phyloP scores from a whole-genome alignment of 37 sponge, comb jelly and placozoan species.

The Beroe ovata region DNA sequence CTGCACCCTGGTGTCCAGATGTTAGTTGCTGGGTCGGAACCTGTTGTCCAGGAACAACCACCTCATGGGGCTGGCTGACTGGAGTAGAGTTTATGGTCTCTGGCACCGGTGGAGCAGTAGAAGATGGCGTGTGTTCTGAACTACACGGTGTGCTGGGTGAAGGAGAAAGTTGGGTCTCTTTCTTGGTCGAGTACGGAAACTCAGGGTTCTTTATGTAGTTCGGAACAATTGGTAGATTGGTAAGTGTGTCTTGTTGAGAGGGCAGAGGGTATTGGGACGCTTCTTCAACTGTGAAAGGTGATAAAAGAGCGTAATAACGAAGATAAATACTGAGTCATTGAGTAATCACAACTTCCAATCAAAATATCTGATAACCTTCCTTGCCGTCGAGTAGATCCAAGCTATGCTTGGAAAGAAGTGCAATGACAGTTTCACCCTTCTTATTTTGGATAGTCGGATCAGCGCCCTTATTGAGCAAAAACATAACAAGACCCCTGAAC shows the following conservation, averaged over 20 bases:
- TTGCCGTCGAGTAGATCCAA: constrained; percentile 44
- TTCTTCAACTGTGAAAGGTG: constrained; percentile 36
- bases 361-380: too few relatives aligned
- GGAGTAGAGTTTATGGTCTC: too few relatives aligned
- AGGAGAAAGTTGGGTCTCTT: constrained; percentile 22
- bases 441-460: constrained; percentile 17
- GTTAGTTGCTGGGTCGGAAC: too few relatives aligned
- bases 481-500: constrained; percentile 53
- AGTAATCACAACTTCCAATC: too few relatives aligned
- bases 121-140: too few relatives aligned
- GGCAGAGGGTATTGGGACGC: constrained; percentile 46
- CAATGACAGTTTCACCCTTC: constrained; percentile 35
- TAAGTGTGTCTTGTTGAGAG: constrained; percentile 7
- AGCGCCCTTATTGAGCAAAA: constrained; percentile 10
- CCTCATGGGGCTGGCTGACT: too few relatives aligned
- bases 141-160: too few relatives aligned
- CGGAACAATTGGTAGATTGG: constrained; percentile 18
- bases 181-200: constrained; percentile 54
- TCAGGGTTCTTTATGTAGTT: constrained; percentile 61
- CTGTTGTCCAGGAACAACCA: too few relatives aligned
- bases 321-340: too few relatives aligned
- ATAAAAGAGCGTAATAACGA: too few relatives aligned
- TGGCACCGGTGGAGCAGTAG: too few relatives aligned
- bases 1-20: too few relatives aligned
- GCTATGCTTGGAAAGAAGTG: constrained; percentile 22